A percentile compares a stretch with the other conserved stretches of the same genome.
phyloP scores from a whole-genome alignment of 2,113 vertebrate genomes.

The Picathartes gymnocephalus region DNA sequence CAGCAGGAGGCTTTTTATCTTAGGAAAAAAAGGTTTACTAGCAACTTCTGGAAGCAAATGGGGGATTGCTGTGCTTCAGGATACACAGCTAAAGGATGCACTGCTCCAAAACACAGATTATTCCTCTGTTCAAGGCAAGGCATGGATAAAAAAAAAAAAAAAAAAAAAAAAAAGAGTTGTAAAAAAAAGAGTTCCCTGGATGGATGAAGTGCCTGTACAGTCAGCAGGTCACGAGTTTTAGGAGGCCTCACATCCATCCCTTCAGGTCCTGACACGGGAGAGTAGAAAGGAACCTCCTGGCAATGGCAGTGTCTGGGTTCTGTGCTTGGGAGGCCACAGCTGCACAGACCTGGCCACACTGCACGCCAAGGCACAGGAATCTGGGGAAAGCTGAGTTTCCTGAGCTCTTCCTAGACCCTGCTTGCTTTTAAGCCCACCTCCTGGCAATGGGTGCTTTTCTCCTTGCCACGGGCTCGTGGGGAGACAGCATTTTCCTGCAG shows the following conservation, averaged over 20 bases:
- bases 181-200: neutral
- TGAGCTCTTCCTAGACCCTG: fast-evolving
- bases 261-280: neutral
- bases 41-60: neutral
- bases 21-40: neutral
- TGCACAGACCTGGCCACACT: neutral
- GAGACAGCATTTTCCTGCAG: neutral
- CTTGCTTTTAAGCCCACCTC: neutral
- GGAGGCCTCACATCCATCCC: neutral
- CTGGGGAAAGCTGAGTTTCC: neutral
- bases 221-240: neutral
- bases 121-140: neutral
- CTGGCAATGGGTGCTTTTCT: neutral
- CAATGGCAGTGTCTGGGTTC: neutral
- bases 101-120: neutral
- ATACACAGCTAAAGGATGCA: neutral
- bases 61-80: neutral
- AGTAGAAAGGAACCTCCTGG: neutral
- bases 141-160: neutral
- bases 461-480: fast-evolving
- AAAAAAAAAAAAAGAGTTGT: neutral
- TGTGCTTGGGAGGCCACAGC: neutral
- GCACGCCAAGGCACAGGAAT: fast-evolving
- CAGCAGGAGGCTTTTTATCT: neutral
- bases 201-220: neutral